Base-by-base conservation (phyloP, 1,140 invertebrate genomes). In the Alviniconcha marisindica region DNA sequence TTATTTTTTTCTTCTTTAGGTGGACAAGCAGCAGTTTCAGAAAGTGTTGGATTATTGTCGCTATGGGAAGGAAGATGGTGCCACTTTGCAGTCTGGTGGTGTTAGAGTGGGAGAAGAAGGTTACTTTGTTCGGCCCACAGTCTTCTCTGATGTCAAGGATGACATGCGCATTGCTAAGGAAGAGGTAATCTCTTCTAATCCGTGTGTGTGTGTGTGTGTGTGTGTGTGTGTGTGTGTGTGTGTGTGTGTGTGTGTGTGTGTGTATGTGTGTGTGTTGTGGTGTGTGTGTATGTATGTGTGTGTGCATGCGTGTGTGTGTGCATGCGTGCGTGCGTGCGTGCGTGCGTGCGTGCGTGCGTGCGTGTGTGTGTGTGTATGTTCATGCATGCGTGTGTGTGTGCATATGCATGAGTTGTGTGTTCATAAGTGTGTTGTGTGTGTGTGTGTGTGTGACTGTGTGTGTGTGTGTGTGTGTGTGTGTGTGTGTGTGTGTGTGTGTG, bases 71-170 rank as follows among this genome's bases (percentile, higher is more conserved):
- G 93, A 95, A 77, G 95, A 99, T 93, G 98, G 98, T 21, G 98
- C 98, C 36, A 96, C 95, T 88, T 92, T 99, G 38, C 94, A 97
- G 33, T 94, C 95, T 69, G 98, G 98, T 73, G 98, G 98, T 3
- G 91, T 90, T 12, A 94, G 95, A 48, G 89, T 94, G 40, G 96
- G 96, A 0, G 93, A 93, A 33, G 95, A 95, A 82, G 98, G 98
- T 0, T 99, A 96, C 91, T 99, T 96, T 91, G 94, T 99, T 24
- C 94, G 98, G 90, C 98, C 98, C n/a, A 99, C 98, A 0, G 97
- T 99, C 1, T 99, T 99, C 93, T 95, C 96, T 15, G 95, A 99
- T 92, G 98, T 99, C 4, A 90, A 95, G 84, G 98, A 99, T 92
- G 91, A 98, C 87, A 99, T 99, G 97, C 95, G 94, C 42, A 98